These are phyloP conservation scores for Ictalurus punctatus DNA, from an alignment of 2,113 vertebrate genomes.

Conservation along the genomic window DNA sequence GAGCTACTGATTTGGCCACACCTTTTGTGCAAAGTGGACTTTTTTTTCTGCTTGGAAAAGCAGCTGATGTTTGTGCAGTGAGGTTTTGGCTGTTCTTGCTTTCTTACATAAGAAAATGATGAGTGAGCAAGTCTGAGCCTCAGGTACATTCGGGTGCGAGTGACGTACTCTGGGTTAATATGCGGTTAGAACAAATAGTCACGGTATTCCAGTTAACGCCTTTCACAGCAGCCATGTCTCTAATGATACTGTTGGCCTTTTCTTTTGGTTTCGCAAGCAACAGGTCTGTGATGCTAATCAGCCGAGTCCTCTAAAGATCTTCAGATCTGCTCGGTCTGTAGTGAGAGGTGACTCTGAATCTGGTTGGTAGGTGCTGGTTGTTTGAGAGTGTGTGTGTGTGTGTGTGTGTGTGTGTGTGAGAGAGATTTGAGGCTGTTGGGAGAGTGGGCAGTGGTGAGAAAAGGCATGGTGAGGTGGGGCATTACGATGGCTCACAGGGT, in stretches of 20 bases:
- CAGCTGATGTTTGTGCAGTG: not conserved
- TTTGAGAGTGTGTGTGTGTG: not conserved
- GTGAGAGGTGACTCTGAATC: not conserved
- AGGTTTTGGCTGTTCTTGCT: not conserved
- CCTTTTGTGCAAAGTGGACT: not conserved
- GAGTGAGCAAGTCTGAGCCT: not conserved
- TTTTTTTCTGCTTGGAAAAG: not conserved
- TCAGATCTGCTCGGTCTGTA: not conserved
- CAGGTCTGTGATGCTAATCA: constrained; percentile 2
- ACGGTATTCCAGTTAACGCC: not conserved
- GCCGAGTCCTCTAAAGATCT: not conserved
- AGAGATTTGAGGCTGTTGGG: not conserved
- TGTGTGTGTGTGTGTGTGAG: not conserved
- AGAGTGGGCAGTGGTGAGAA: not conserved
- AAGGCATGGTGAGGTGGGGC: not conserved
- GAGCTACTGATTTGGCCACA: not conserved
- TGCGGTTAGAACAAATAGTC: not conserved
- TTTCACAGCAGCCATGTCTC: not conserved
- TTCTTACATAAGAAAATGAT: constrained; percentile 1
- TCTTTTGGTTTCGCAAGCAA: not conserved
- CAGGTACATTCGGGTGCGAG: constrained; percentile 16
- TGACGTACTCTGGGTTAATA: constrained; percentile 10
- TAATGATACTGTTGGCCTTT: not conserved
- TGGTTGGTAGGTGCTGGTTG: not conserved
- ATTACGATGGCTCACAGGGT: not conserved